phyloP scores from a whole-genome alignment of 2,797 vertebrate species.

The Phalanger gymnotis region DNA sequence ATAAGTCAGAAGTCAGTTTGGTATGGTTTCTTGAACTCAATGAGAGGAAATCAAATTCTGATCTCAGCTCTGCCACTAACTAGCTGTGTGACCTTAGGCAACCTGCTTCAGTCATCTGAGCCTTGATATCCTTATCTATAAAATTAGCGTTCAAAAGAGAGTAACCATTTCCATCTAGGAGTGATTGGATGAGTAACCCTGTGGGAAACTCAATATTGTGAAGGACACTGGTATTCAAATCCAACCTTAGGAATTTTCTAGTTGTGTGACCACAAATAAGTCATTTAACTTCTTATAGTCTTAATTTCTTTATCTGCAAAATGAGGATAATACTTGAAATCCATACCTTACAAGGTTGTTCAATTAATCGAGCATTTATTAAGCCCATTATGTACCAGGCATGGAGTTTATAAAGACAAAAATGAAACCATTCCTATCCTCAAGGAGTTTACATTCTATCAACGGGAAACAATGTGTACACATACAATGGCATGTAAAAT shows the following conservation, averaged over 20 bases:
- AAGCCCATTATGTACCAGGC: not conserved
- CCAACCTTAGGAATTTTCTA: not conserved
- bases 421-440: not conserved
- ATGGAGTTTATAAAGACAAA: not conserved
- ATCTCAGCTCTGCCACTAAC: not conserved
- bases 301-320: not conserved
- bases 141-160: not conserved
- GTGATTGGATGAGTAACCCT: not conserved
- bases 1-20: not conserved
- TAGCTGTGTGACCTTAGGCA: not conserved
- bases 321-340: not conserved
- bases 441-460: not conserved
- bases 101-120: not conserved
- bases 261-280: not conserved
- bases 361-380: not conserved
- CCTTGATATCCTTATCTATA: not conserved
- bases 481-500: not conserved
- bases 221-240: not conserved
- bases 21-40: not conserved
- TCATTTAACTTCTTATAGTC: not conserved
- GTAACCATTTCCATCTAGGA: not conserved
- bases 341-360: not conserved
- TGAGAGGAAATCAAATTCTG: not conserved
- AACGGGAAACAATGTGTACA: not conserved
- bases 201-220: not conserved